A percentile compares a stretch with the other conserved stretches of the same genome.
These are phyloP conservation scores for Cyprinus carpio DNA, from an alignment of 2,113 vertebrate species.

Conservation along the genomic window DNA sequence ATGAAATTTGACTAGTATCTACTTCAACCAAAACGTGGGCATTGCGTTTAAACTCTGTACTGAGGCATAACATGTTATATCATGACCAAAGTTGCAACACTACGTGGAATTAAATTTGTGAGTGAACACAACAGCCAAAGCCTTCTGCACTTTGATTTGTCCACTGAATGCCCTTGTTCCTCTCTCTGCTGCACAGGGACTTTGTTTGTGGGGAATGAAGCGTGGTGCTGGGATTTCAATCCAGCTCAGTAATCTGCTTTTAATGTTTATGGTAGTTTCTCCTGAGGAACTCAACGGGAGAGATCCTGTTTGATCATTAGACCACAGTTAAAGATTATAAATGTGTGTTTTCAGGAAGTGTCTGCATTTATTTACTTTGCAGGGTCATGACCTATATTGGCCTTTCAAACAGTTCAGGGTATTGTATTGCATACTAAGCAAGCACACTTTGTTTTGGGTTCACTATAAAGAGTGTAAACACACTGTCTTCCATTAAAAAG, in stretches of 20 bases:
- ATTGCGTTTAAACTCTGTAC: not conserved
- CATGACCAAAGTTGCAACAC: conserved; percentile 48
- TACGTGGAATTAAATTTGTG: not conserved
- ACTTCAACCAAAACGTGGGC: conserved; percentile 40
- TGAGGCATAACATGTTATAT: conserved; percentile 13
- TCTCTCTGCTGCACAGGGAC: not conserved
- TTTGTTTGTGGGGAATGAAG: conserved; percentile 54
- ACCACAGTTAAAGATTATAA: conserved; percentile 64
- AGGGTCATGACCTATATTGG: conserved; percentile 20
- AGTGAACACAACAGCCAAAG: conserved; percentile 32
- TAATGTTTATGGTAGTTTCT: conserved; percentile 48
- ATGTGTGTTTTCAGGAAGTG: conserved; percentile 31
- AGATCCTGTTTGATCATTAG: conserved; percentile 62
- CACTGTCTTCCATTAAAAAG: conserved; percentile 32
- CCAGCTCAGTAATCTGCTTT: conserved; percentile 59
- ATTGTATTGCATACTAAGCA: not conserved
- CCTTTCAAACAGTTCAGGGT: conserved; percentile 28
- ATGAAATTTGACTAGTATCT: conserved; percentile 11
- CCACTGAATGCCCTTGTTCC: not conserved
- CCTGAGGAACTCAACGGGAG: conserved; percentile 8
- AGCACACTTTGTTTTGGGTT: not conserved
- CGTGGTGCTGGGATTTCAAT: conserved; percentile 26
- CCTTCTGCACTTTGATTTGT: conserved; percentile 41
- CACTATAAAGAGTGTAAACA: not conserved
- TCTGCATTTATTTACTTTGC: conserved; percentile 53